Percentiles rank a stretch among this genome's conserved stretches.
phyloP scores from a whole-genome alignment of 2,113 vertebrate species.

The Nibea albiflora region DNA sequence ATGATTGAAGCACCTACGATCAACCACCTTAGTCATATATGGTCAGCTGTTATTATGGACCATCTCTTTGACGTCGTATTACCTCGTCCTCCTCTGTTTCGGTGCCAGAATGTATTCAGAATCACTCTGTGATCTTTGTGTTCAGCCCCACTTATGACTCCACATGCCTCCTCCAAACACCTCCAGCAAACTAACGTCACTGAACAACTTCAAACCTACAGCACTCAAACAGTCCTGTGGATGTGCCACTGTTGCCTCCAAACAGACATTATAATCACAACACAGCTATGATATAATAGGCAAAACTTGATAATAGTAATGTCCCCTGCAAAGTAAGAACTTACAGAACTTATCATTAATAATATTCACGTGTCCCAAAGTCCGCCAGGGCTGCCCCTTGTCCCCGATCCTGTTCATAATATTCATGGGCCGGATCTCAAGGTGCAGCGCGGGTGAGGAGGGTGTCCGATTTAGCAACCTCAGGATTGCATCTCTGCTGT shows the following conservation, averaged over 20 bases:
- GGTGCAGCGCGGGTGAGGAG: too few relatives aligned
- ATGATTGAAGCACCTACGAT: neutral
- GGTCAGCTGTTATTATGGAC: neutral
- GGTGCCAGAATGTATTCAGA: neutral
- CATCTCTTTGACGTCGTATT: neutral
- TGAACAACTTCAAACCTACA: neutral
- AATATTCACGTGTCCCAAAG: neutral
- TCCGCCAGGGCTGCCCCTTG: too few relatives aligned
- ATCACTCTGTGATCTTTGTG: neutral
- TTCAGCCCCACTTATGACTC: neutral
- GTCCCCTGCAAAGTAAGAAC: neutral
- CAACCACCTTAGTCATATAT: constrained; percentile 12
- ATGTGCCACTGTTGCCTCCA: neutral
- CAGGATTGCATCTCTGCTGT: too few relatives aligned
- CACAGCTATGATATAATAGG: neutral
- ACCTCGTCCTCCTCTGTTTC: neutral
- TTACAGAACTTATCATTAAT: neutral
- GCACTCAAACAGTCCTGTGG: constrained; percentile 5
- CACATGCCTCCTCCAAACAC: constrained; percentile 8
- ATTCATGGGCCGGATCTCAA: too few relatives aligned
- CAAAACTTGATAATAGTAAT: neutral
- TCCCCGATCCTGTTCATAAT: too few relatives aligned
- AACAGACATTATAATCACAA: neutral
- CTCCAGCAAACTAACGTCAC: neutral
- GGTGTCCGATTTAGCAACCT: too few relatives aligned